Evolutionary conservation across 1,140 invertebrate genomes (phyloP), one percentile per base, ranked within the genome.

Genomic region (Bombus superbus): DNA sequence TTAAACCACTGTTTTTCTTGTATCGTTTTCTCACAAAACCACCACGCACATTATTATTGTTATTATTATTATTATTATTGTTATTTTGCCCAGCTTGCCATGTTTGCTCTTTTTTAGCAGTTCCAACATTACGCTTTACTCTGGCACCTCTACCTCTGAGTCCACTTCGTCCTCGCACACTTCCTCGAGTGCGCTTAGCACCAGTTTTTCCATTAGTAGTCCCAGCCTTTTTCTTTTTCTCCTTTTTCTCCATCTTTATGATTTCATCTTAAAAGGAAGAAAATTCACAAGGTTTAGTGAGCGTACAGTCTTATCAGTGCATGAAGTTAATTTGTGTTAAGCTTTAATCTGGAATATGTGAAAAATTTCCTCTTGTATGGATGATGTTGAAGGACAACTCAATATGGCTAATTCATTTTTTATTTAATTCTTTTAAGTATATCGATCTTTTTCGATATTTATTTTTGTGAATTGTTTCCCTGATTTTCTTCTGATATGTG

Each of bases 231-330:
- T 94, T 95, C 93, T 95, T 95, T 94, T 94, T 95, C 83, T 92
- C 90, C 91, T 92, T 92, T 88, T 93, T 93, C 88, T 95, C 94
- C 94, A 95, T 93, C 92, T 95, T 95, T 92, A 95, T 95, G 93
- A 95, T 95, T 75, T 95, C 95, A 95, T 95, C 95, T 95, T 95
- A 94, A 95, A 95, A 95, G 91, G 89, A 94, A 94, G 88, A 95
- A 93, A 94, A 94, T 90, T 89, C 64, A 81, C 74, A 91, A 91
- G 72, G 85, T 94, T 93, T 92, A 93, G 90, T 94, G 89, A 94
- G 89, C 91, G 86, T 93, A 92, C 89, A 87, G 86, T 88, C 85
- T 91, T 86, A 90, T 28, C 44, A 89, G 64, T 71, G 90, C 32
- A 59, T 44, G 57, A 53, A 77, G 68, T 76, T 86, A 86, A 86